phyloP scores from a whole-genome alignment of 2,113 vertebrate genomes.

The Petromus typicus region DNA sequence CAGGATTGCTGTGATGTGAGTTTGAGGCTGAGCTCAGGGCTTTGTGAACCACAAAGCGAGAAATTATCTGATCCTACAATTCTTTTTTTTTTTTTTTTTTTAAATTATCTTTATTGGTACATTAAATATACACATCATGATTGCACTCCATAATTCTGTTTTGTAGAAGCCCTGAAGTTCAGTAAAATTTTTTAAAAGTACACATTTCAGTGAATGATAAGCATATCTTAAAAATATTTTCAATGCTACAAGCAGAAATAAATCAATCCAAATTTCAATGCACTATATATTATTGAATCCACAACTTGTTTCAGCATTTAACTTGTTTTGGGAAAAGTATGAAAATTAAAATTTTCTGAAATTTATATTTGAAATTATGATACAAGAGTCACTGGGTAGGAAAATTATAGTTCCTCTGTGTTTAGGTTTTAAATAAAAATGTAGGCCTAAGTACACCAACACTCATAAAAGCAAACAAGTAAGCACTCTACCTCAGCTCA shows the following conservation, averaged over 20 bases:
- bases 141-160: too few relatives aligned
- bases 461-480: slow-evolving; percentile 34
- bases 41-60: too few relatives aligned
- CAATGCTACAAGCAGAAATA: not conserved
- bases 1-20: too few relatives aligned
- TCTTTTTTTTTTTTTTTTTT: too few relatives aligned
- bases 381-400: not conserved
- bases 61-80: not conserved
- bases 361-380: not conserved
- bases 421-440: not conserved
- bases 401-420: not conserved
- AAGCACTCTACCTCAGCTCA: not conserved
- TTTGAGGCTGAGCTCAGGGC: too few relatives aligned
- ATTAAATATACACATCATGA: too few relatives aligned
- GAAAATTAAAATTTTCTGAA: not conserved
- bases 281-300: not conserved
- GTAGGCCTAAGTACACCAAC: not conserved
- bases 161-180: slow-evolving; percentile 18
- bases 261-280: not conserved
- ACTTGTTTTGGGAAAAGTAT: not conserved
- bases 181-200: not conserved
- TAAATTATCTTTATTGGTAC: too few relatives aligned
- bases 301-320: not conserved
- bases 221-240: not conserved
- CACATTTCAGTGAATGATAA: not conserved